These are phyloP conservation scores for Hypotaenidia philippensis DNA, from an alignment of 2,797 vertebrate genomes.

Conservation along the genomic window DNA sequence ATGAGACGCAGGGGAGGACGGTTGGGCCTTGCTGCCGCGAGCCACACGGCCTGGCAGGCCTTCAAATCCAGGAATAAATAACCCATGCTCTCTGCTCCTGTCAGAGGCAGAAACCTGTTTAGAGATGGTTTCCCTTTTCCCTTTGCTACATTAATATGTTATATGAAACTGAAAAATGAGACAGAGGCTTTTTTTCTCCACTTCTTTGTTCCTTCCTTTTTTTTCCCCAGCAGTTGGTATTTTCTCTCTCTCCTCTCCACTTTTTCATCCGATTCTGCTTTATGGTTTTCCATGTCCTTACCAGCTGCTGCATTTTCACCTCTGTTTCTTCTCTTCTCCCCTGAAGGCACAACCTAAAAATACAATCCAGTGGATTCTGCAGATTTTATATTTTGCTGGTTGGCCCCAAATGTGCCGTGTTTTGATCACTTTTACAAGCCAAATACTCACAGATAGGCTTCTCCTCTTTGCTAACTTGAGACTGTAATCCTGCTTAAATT, in stretches of 20 bases:
- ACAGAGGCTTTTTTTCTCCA: not conserved
- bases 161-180: not conserved
- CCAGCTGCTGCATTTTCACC: slow-evolving; percentile 18
- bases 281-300: not conserved
- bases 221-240: not conserved
- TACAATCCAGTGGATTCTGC: not conserved
- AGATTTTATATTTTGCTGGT: not conserved
- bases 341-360: slow-evolving; percentile 41
- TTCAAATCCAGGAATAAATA: not conserved
- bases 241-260: not conserved
- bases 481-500: not conserved
- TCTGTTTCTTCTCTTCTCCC: not conserved
- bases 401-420: not conserved
- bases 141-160: not conserved
- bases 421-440: not conserved
- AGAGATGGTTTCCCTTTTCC: not conserved
- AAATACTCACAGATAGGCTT: not conserved
- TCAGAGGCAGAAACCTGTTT: not conserved
- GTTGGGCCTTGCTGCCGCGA: not conserved
- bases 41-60: not conserved
- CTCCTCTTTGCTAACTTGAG: not conserved
- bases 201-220: not conserved
- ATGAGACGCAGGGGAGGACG: not conserved
- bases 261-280: not conserved
- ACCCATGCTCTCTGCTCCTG: not conserved